Evolutionary conservation across 2,113 vertebrate genomes (phyloP).

Genomic region (Agelaius tricolor): DNA sequence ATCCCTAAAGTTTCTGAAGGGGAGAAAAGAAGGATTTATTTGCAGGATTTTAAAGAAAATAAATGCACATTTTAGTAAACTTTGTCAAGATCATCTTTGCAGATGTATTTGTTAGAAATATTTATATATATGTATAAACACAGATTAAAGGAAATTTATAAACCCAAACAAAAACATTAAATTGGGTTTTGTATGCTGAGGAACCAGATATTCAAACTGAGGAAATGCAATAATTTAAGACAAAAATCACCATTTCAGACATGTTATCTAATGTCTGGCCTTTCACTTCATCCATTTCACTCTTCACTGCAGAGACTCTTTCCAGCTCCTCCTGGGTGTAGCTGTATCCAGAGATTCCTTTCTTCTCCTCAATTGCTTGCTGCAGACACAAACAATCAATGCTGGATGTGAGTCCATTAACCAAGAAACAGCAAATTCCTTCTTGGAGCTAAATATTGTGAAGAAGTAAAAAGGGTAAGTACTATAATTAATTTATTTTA

Average conservation of each 20-base stretch:
- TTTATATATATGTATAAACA: not conserved
- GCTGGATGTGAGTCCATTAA: not conserved
- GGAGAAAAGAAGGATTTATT: not conserved
- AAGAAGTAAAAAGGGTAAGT: not conserved
- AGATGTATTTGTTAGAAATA: not conserved
- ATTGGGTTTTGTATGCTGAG: not conserved
- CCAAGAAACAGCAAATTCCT: not conserved
- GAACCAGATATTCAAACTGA: not conserved
- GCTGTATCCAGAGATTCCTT: constrained; percentile 92
- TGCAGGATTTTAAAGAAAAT: not conserved
- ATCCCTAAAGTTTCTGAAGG: not conserved
- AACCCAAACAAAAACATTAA: not conserved
- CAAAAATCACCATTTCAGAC: constrained; percentile 90
- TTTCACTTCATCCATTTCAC: constrained; percentile 94
- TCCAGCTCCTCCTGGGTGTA: constrained; percentile 94
- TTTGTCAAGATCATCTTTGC: not conserved
- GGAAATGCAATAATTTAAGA: not conserved
- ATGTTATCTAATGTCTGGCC: constrained; percentile 91
- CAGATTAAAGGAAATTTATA: not conserved
- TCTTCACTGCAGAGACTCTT: constrained; percentile 91
- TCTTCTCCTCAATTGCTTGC: constrained; percentile 90
- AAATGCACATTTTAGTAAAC: not conserved
- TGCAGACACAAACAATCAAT: constrained; percentile 64
- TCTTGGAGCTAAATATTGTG: not conserved
- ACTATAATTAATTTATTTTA: not conserved